phyloP scores from a whole-genome alignment of 2,797 vertebrate species.

The Salarias fasciatus region DNA sequence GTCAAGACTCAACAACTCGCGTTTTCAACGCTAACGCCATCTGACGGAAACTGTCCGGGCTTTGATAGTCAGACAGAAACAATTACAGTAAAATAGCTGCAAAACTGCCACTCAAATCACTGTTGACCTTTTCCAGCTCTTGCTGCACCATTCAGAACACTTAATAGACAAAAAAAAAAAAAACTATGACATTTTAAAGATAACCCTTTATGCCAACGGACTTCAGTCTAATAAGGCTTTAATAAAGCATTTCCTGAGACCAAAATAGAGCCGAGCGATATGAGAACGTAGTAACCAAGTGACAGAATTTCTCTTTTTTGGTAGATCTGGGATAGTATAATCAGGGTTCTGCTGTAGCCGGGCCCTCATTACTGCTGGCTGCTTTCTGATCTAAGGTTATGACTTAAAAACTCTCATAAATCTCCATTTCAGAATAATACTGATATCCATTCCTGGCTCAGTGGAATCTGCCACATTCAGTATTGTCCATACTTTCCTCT shows the following conservation, averaged over 20 bases:
- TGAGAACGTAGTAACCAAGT: slow-evolving; percentile 3
- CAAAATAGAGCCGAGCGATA: background rate
- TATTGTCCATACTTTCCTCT: background rate
- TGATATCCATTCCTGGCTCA: background rate
- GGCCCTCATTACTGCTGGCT: slow-evolving; percentile 43
- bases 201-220: too few relatives aligned
- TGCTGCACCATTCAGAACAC: too few relatives aligned
- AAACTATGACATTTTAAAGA: too few relatives aligned
- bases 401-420: slow-evolving; percentile 21
- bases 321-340: slow-evolving; percentile 39
- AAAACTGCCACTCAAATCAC: background rate
- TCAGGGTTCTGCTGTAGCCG: slow-evolving; percentile 24
- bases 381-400: slow-evolving; percentile 45
- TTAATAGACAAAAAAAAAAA: too few relatives aligned
- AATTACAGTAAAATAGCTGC: background rate
- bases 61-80: slow-evolving; percentile 18
- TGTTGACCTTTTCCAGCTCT: too few relatives aligned
- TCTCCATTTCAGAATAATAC: slow-evolving; percentile 6
- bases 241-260: background rate
- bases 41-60: slow-evolving; percentile 6
- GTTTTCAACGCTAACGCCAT: slow-evolving; percentile 30
- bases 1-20: slow-evolving; percentile 5
- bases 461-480: background rate
- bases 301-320: background rate
- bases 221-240: too few relatives aligned